phyloP scores from a whole-genome alignment of 2,797 vertebrate genomes.

The Acrocephalus scirpaceus region DNA sequence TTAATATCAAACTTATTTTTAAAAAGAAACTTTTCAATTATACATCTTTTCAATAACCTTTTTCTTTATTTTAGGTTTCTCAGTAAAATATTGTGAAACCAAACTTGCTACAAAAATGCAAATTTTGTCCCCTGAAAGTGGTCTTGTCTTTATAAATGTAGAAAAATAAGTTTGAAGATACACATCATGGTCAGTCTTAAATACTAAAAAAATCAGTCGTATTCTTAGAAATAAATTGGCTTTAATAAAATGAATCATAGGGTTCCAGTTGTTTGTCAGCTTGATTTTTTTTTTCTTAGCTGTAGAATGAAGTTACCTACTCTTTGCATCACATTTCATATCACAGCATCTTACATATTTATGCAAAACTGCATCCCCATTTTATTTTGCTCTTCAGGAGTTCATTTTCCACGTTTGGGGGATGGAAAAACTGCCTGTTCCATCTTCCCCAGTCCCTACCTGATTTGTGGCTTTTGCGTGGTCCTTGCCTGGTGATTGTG shows the following conservation, averaged over 20 bases:
- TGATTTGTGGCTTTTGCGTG: not conserved
- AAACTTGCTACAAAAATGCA: not conserved
- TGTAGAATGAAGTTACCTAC: not conserved
- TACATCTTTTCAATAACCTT: not conserved
- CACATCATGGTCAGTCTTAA: not conserved
- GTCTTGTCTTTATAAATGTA: not conserved
- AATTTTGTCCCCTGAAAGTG: not conserved
- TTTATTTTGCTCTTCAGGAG: not conserved
- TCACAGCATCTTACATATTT: not conserved
- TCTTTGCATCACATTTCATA: not conserved
- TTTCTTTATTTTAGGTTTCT: not conserved
- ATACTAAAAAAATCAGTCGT: not conserved
- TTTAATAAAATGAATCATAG: not conserved
- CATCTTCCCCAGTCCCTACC: not conserved
- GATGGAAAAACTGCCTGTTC: not conserved
- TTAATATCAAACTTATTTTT: not conserved
- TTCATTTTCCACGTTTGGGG: not conserved
- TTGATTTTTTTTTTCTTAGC: not conserved
- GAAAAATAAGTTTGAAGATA: not conserved
- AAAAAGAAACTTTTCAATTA: not conserved
- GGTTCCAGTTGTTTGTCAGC: not conserved
- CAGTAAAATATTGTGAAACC: not conserved
- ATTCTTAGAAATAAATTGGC: not conserved
- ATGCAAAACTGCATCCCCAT: not conserved
- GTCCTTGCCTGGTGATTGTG: not conserved